Percentiles rank a stretch among this genome's conserved stretches.
phyloP scores from a whole-genome alignment of 2,797 vertebrate genomes.

The Pristis pectinata region DNA sequence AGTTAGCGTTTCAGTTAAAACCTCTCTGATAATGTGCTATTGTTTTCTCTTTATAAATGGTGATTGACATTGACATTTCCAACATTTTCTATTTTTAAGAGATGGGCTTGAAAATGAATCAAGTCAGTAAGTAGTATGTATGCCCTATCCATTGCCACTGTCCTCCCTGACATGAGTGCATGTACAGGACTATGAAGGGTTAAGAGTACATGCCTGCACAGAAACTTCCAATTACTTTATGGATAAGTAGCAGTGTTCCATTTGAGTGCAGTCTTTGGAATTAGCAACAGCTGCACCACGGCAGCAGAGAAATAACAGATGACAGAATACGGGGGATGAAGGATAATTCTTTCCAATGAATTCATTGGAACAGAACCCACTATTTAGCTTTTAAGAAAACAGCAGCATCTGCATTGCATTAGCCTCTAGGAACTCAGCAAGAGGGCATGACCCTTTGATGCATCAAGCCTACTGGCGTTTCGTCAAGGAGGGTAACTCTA shows the following conservation, averaged over 20 bases:
- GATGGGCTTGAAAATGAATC: not conserved
- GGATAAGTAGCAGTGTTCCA: not conserved
- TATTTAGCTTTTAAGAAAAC: not conserved
- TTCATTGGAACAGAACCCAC: not conserved
- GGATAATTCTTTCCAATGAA: not conserved
- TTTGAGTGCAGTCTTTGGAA: not conserved
- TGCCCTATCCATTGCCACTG: not conserved
- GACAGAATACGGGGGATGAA: not conserved
- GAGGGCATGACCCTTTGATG: not conserved
- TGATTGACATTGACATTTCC: not conserved
- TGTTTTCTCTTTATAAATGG: not conserved
- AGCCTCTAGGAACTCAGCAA: not conserved
- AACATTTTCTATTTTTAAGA: not conserved
- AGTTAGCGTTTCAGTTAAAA: not conserved
- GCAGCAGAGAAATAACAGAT: constrained; percentile 23
- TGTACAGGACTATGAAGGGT: not conserved
- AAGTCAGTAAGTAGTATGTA: not conserved
- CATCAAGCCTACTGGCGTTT: not conserved
- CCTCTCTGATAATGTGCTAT: not conserved
- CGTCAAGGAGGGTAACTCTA: not conserved
- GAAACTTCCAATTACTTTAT: not conserved
- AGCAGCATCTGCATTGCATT: constrained; percentile 14
- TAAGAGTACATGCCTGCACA: not conserved
- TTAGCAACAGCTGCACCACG: too few relatives aligned
- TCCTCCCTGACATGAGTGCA: too few relatives aligned